phyloP scores from a whole-genome alignment of 1,140 invertebrate genomes.

The Drosophila carrolli region DNA sequence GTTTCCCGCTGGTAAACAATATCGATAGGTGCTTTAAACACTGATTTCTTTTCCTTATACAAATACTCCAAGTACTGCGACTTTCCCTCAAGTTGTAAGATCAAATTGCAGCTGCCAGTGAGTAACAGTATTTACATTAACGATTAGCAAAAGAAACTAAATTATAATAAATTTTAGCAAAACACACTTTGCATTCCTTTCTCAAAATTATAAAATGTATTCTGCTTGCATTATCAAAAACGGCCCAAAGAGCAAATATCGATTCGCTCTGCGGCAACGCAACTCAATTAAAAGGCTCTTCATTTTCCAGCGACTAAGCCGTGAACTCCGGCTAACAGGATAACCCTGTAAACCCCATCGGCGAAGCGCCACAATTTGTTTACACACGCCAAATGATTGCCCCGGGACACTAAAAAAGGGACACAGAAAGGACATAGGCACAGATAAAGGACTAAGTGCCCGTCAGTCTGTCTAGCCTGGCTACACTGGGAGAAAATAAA shows the following conservation, averaged over 20 bases:
- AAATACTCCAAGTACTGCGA: no score
- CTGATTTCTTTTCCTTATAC: not conserved
- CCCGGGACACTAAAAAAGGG: slow-evolving; percentile 13
- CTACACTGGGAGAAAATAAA: not conserved
- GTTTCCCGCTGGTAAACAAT: slow-evolving; percentile 6
- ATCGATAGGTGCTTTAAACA: slow-evolving; percentile 17
- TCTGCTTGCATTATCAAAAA: not conserved
- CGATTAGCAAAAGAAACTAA: no score
- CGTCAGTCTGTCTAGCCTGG: slow-evolving; percentile 4
- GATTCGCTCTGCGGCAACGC: slow-evolving; percentile 1
- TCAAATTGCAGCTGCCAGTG: no score
- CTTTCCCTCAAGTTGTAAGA: not conserved
- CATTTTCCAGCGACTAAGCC: slow-evolving; percentile 4
- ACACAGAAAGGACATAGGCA: slow-evolving; percentile 23
- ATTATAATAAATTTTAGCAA: not conserved
- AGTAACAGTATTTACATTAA: no score
- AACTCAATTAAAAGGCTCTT: slow-evolving; percentile 32
- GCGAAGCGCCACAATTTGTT: slow-evolving; percentile 10
- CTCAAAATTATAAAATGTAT: not conserved
- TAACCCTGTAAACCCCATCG: not conserved
- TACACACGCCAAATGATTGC: slow-evolving; percentile 17
- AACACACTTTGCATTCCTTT: not conserved
- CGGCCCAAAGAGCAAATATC: not conserved
- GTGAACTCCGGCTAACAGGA: not conserved
- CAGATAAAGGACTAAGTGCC: slow-evolving; percentile 22